These are phyloP conservation scores for Linyphia triangularis DNA, from an alignment of 2,888 invertebrate species.

Conservation along the genomic window DNA sequence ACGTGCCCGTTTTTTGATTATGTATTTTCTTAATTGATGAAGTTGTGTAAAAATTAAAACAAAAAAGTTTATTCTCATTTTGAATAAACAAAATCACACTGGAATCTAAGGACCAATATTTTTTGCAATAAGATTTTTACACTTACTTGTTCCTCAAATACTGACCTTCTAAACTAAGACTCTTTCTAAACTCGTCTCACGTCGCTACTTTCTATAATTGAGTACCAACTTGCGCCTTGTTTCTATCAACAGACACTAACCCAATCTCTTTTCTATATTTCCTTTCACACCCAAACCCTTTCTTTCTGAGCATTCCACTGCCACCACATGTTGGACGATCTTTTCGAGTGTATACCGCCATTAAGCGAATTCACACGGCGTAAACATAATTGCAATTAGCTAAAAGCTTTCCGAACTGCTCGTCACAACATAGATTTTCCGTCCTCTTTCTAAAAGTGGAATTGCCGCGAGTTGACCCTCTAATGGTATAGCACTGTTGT, in stretches of 20 bases:
- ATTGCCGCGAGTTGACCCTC: slow-evolving; percentile 17
- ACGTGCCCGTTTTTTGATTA: no score
- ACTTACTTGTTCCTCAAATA: no score
- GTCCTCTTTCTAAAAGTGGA: slow-evolving; percentile 31
- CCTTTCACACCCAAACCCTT: background rate
- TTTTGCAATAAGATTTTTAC: no score
- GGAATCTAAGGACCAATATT: no score
- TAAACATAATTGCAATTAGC: slow-evolving; percentile 69
- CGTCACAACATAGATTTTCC: slow-evolving; percentile 33
- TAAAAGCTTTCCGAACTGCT: slow-evolving; percentile 67
- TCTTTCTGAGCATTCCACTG: background rate
- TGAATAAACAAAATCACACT: no score
- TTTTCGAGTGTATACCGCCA: slow-evolving; percentile 33
- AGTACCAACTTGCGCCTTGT: background rate
- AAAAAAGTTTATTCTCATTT: no score
- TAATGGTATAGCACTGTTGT: slow-evolving; percentile 42
- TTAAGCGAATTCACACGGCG: slow-evolving; percentile 47
- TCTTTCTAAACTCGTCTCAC: no score
- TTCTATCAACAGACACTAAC: background rate
- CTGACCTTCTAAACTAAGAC: no score
- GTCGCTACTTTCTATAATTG: no score
- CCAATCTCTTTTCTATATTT: background rate
- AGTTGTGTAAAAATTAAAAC: no score
- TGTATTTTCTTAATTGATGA: no score
- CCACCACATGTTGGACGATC: slow-evolving; percentile 12